Evolutionary conservation across 2,113 vertebrate species (phyloP), one percentile per base, ranked within the genome.

Genomic region (Gambusia holbrooki): DNA sequence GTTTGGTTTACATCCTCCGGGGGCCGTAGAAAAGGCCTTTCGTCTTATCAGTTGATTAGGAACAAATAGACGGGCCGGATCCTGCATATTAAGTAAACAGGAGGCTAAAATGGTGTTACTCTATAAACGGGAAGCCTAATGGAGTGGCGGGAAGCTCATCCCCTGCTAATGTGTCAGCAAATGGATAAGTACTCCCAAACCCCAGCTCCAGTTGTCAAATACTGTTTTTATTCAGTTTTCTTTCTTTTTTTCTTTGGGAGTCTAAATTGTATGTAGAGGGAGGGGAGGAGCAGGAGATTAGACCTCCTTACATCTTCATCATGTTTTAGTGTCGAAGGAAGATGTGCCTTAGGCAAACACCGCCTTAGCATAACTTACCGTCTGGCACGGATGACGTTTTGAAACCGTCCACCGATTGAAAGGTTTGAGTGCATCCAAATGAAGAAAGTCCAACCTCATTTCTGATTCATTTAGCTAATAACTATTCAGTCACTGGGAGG

Each of bases 11-110:
- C 91, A 89, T 89, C 91, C 93, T 90, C 91, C 70, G 61, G 93
- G 92, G 91, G 90, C 85, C 40, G 64, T 35, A 88, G 87, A 92
- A 93, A 93, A 92, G 88, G 90, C 88, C 92, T 92, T 94, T 89
- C 80, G 88, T 93, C 92, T 95, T 95, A 94, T 93, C 93, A 94
- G 93, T 92, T 93, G 93, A 94, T 95, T 95, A 94, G 92, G 79
- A 77, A 88, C 91, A 94, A 95, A 94, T 91, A 90, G 91, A 89
- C 89, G 65, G 90, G 89, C 88, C 75, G 90, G 90, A 93, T 94
- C 86, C 93, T 92, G 93, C 92, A 92, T 92, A 91, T 93, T 93
- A 93, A 94, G 92, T 93, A 92, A 94, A 93, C 88, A 84, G 82
- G 85, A 86, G 86, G 77, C 87, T 90, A 87, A 91, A 91, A 92